Base-by-base conservation (phyloP, 2,888 invertebrate genomes). In the Vanessa cardui region DNA sequence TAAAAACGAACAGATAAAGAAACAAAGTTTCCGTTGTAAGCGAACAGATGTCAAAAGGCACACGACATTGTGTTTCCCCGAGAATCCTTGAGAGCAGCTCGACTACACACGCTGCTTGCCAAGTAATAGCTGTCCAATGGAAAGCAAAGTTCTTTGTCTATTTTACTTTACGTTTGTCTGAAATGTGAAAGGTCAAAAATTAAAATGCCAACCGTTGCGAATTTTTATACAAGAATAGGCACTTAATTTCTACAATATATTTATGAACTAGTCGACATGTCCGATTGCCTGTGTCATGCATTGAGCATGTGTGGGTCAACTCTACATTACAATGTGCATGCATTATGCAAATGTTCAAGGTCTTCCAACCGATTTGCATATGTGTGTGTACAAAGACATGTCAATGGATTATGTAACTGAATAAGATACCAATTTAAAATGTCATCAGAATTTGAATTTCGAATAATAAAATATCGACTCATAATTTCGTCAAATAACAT, bases 41-140 rank as follows among this genome's bases (percentile, higher is more conserved):
- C 50, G 68, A 68, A 70, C 71, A 70, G 68, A 73, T 73, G 73
- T 72, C 72, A 73, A 73, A 73, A 73, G 70, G 68, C 72, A 72
- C 61, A 65, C 64, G 70, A 73, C 72, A 68, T 69, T 69, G 70
- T 69, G 62, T 68, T 64, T 62, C 56, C 66, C 62, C 64, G 64
- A 67, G 73, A 71, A 70, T 68, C 66, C 64, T 68, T 66, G 69
- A 73, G 60, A 71, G 71, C 72, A 71, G 71, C 72, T 69, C 64
- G 67, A 64, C 68, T 71, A 69, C 58, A 72, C 63, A 64, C 63
- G 64, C 69, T 67, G 50, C 68, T 70, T 68, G 66, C 66, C 69
- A 66, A 72, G 72, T 72, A 72, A 72, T 70, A 70, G 68, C 63
- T 66, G 70, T 64, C 68, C 68, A 62, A 72, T 71, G 54, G 72